Conservation (phyloP, 2,113 vertebrate genomes). For the Hirundichthys speculiger region DNA sequence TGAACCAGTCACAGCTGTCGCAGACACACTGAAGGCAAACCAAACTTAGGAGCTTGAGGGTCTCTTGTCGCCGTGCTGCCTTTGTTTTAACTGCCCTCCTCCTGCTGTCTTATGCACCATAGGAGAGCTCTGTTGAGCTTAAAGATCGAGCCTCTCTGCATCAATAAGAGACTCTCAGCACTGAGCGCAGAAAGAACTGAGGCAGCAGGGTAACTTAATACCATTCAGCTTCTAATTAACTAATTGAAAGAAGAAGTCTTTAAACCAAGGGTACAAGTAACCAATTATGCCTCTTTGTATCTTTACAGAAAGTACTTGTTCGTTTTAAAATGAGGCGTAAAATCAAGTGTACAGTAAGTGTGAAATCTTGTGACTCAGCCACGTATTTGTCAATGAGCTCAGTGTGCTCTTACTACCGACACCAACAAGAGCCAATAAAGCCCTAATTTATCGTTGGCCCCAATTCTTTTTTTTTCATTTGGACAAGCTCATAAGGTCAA, state of each 20-base stretch:
- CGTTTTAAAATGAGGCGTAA: conserved; percentile 56
- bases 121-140: conserved; percentile 45
- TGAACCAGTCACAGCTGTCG: conserved; percentile 30
- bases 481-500: conserved; percentile 56
- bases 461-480: conserved; percentile 10
- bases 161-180: conserved; percentile 63
- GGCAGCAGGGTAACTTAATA: conserved; percentile 64
- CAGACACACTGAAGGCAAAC: conserved; percentile 37
- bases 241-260: conserved; percentile 66
- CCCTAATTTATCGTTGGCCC: conserved; percentile 50
- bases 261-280: conserved; percentile 56
- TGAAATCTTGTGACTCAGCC: conserved; percentile 47
- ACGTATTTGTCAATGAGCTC: conserved; percentile 53
- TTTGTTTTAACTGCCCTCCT: conserved; percentile 64
- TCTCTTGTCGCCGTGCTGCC: conserved; percentile 47
- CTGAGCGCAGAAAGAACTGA: conserved; percentile 28
- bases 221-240: conserved; percentile 72
- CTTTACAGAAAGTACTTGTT: conserved; percentile 38
- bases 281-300: conserved; percentile 48
- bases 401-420: conserved; percentile 44
- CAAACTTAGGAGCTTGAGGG: conserved; percentile 31
- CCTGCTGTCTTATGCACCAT: conserved; percentile 53
- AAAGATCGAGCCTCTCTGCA: conserved; percentile 47
- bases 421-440: conserved; percentile 32
- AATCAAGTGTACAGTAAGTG: conserved; percentile 60